Evolutionary conservation across 2,888 invertebrate species (phyloP), one percentile per base, ranked within the genome.

Genomic region (Oscheius sp.): DNA sequence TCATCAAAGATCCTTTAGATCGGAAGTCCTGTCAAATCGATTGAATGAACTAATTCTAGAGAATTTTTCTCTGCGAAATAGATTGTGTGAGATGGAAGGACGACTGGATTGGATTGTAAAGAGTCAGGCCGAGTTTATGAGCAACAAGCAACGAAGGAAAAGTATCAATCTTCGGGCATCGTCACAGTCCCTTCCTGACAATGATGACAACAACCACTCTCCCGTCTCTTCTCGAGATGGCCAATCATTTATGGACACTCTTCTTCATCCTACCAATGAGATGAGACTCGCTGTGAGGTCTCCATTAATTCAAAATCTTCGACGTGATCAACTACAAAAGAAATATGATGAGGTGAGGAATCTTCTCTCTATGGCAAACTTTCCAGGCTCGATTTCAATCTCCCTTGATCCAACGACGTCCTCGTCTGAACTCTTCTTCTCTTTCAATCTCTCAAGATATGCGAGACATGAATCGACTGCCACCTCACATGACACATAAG

Each of bases 31-130:
- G n/a, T 75, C 73, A 8, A 71, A 73, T 47, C 61, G 73, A 32
- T 72, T 79, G 20, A 69, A 73, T 17, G 79, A 79, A 59, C 68
- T 79, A 22, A 68, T 77, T 44, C 73, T 77, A 49, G 79, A 79
- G 63, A 79, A 79, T 56, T 77, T 77, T 47, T 69, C 72, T 17
- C 59, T 79, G 17, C 61, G 72, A 50, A 68, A 70, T 66, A 65
- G 74, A 20, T 49, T 74, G 1, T 74, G 72, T 47, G 77, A 74
- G 41, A 70, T 74, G 54, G 77, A 77, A 54, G 44, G 67, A 0
- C 71, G 70, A 44, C 67, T 75, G n/a, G 73, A 75, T 44, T 64
- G 61, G 50, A 73, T 75, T 22, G 38, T 63, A 14, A 59, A 36
- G 17, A 50, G 59, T 12, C 68, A 72, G 14, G 68, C 70, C 14